Evolutionary conservation across 1,140 invertebrate species (phyloP).

Genomic region (Drosophila eugracilis): DNA sequence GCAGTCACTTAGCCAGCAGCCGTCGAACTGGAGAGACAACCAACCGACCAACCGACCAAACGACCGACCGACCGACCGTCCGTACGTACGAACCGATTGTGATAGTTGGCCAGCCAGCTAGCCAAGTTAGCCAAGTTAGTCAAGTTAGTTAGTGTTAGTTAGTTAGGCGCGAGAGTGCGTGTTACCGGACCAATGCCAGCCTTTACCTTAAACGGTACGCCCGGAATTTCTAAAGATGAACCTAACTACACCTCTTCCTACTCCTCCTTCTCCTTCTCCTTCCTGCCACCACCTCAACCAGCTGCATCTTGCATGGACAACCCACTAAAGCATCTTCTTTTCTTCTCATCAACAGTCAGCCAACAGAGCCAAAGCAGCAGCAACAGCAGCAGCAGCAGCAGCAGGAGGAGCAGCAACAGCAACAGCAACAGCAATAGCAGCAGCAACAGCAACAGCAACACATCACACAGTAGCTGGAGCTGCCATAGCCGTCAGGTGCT

Average conservation of each 20-base stretch:
- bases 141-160: conserved; percentile 17
- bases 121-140: conserved; percentile 8
- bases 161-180: conserved; percentile 2
- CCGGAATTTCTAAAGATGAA: neutral
- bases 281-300: too few relatives aligned
- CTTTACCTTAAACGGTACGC: conserved; percentile 51
- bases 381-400: conserved; percentile 6
- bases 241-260: too few relatives aligned
- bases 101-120: conserved; percentile 7
- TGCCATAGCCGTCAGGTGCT: conserved; percentile 21
- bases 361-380: conserved; percentile 33
- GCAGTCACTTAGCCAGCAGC: conserved; percentile 56
- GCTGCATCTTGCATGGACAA: neutral
- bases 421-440: conserved; percentile 11
- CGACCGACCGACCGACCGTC: neutral
- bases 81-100: neutral
- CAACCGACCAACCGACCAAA: conserved; percentile 7
- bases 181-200: conserved; percentile 39
- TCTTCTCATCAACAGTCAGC: conserved; percentile 28
- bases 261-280: too few relatives aligned
- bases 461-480: conserved; percentile 32
- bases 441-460: too few relatives aligned
- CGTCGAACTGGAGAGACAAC: conserved; percentile 32
- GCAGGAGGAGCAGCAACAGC: conserved; percentile 10
- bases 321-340: conserved; percentile 2